These are phyloP conservation scores for Sarcophaga rosellei DNA, from an alignment of 2,888 invertebrate species.

Conservation along the genomic window DNA sequence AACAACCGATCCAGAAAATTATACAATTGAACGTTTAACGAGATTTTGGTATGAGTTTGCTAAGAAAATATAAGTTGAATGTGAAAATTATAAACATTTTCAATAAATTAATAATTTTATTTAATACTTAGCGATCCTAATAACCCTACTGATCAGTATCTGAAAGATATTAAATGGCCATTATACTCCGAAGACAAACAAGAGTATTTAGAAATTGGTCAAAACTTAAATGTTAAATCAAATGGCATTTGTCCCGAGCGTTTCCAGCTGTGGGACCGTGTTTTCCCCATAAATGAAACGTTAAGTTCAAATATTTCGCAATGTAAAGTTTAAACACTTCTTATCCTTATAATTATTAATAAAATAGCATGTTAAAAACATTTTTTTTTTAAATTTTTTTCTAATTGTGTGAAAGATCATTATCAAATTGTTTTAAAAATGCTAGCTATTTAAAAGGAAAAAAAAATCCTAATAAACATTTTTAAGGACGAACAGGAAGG, in stretches of 20 bases:
- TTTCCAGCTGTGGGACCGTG: constrained; percentile 73
- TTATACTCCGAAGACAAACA: constrained; percentile 71
- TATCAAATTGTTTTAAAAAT: too few species aligned
- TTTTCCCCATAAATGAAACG: constrained; percentile 70
- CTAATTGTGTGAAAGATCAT: too few species aligned
- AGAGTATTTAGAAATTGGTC: constrained; percentile 76
- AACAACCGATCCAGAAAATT: constrained; percentile 79
- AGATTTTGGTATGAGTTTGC: constrained; percentile 81
- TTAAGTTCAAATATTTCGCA: constrained; percentile 18
- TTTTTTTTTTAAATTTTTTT: too few species aligned
- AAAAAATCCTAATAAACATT: too few species aligned
- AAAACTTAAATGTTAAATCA: constrained; percentile 71
- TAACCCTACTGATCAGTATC: constrained; percentile 74
- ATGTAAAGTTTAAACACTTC: background rate
- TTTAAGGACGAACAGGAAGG: too few species aligned
- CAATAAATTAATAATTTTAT: background rate
- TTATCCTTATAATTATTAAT: too few species aligned
- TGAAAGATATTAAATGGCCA: constrained; percentile 74
- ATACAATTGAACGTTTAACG: constrained; percentile 80
- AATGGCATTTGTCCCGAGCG: constrained; percentile 73
- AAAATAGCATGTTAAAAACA: too few species aligned
- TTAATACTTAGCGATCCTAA: constrained; percentile 75
- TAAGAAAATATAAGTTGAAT: constrained; percentile 72
- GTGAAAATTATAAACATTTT: background rate
- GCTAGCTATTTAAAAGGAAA: too few species aligned